Evolutionary conservation across 2,888 invertebrate genomes (phyloP).

Genomic region (Caenorhabditis sp.): DNA sequence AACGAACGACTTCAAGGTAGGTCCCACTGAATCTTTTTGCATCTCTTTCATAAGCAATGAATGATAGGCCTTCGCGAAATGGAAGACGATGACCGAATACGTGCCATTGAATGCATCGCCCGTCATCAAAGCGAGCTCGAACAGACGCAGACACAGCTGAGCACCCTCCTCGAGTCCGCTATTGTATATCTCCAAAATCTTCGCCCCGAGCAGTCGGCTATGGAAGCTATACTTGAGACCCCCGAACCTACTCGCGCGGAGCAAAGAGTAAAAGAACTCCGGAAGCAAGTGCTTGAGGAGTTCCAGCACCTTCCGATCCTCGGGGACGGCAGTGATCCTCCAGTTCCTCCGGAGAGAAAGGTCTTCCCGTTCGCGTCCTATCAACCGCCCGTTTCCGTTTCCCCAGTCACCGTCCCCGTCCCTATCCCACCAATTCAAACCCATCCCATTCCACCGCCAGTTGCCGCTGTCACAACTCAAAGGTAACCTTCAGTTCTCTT

Average conservation of each 20-base stretch:
- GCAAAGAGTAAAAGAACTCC: constrained; percentile 16
- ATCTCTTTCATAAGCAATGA: background rate
- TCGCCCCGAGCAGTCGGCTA: constrained; percentile 5
- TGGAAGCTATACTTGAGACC: constrained; percentile 13
- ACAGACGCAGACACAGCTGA: constrained; percentile 70
- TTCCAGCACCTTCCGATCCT: constrained; percentile 25
- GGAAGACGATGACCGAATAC: constrained; percentile 65
- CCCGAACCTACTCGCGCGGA: constrained; percentile 17
- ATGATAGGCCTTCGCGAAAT: constrained; percentile 56
- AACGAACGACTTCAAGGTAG: constrained; percentile 57
- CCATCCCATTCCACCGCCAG: background rate
- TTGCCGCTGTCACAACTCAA: constrained; percentile 1
- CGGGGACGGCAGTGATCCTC: constrained; percentile 13
- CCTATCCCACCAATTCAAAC: no score
- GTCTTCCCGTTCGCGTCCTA: constrained; percentile 42
- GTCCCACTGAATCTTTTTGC: no score
- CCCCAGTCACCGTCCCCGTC: background rate
- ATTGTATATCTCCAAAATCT: constrained; percentile 67
- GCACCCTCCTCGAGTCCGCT: constrained; percentile 67
- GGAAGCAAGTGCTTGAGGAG: constrained; percentile 21
- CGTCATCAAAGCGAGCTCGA: constrained; percentile 70
- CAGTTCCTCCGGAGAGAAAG: constrained; percentile 45
- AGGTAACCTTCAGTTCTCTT: constrained; percentile 1
- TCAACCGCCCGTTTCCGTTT: constrained; percentile 10
- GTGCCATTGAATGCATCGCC: constrained; percentile 69